Conservation (phyloP, 2,797 vertebrate genomes). For the Sebastes variabilis region DNA sequence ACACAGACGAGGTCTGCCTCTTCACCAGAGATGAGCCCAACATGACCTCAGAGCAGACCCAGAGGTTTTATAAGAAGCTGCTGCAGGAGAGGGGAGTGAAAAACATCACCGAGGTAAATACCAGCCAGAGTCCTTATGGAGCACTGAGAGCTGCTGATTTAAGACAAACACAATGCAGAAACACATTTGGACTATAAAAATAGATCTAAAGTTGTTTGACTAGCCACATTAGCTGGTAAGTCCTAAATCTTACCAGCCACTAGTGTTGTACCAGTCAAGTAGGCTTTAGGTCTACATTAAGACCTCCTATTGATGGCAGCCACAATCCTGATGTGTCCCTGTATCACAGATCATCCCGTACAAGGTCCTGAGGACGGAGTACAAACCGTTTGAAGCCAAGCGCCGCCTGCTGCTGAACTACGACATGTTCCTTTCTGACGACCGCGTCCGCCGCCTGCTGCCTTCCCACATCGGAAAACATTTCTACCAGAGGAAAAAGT, state of each 20-base stretch:
- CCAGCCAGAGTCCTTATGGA: neutral
- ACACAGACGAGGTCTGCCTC: slow-evolving; percentile 90
- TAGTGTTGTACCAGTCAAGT: neutral
- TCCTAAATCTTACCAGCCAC: neutral
- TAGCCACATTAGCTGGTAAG: neutral
- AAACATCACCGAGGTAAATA: slow-evolving; percentile 84
- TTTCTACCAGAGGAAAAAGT: slow-evolving; percentile 93
- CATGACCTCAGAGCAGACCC: slow-evolving; percentile 90
- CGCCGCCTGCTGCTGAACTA: slow-evolving; percentile 88
- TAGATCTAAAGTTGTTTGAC: neutral
- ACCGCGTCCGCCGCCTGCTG: slow-evolving; percentile 86
- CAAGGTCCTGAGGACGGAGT: slow-evolving; percentile 88
- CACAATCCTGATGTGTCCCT: neutral
- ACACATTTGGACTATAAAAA: no score
- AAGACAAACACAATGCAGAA: no score
- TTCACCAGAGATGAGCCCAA: slow-evolving; percentile 94
- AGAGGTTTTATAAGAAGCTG: slow-evolving; percentile 88
- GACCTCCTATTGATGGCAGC: neutral
- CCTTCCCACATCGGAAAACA: slow-evolving; percentile 92
- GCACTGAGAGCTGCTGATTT: neutral
- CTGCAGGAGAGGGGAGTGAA: slow-evolving; percentile 84
- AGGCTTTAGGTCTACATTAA: neutral
- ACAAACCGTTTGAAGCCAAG: slow-evolving; percentile 93
- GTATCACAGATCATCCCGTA: slow-evolving; percentile 88
- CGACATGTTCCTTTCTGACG: slow-evolving; percentile 90